Conservation (phyloP, 2,888 invertebrate species). For the Erpobdella octoculata region DNA sequence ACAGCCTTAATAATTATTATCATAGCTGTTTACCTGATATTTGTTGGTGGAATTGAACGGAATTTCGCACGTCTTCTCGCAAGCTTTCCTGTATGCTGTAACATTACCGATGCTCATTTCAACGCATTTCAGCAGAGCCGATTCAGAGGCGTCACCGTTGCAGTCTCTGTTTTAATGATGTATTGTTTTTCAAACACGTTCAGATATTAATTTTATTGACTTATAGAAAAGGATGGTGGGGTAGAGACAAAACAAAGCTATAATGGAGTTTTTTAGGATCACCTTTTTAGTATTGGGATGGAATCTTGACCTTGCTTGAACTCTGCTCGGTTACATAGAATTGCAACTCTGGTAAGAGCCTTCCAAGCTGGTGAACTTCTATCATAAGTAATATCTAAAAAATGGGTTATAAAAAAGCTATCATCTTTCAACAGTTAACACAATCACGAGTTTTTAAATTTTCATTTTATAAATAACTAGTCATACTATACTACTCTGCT, state of each 20-base stretch:
- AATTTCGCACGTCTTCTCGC: conserved; percentile 52
- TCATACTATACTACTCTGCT: too few species aligned
- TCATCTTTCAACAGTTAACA: too few species aligned
- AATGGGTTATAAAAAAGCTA: neutral
- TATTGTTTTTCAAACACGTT: neutral
- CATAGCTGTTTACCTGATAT: conserved; percentile 52
- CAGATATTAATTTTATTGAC: too few species aligned
- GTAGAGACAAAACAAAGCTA: too few species aligned
- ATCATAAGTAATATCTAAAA: conserved; percentile 73
- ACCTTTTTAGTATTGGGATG: conserved; percentile 82
- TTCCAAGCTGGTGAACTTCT: conserved; percentile 71
- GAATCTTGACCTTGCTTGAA: conserved; percentile 91
- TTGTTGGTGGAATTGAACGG: conserved; percentile 57
- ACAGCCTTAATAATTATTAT: neutral
- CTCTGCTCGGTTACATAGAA: conserved; percentile 94
- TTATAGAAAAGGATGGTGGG: too few species aligned
- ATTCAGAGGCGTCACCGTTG: conserved; percentile 56
- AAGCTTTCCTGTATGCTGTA: conserved; percentile 44
- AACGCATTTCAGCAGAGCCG: conserved; percentile 53
- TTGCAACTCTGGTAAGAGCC: conserved; percentile 84
- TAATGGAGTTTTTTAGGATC: too few species aligned
- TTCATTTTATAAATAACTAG: too few species aligned
- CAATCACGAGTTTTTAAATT: too few species aligned
- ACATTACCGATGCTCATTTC: conserved; percentile 51
- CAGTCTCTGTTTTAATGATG: conserved; percentile 47